These are phyloP conservation scores for Antrozous pallidus DNA, from an alignment of 2,797 vertebrate genomes.

Conservation along the genomic window DNA sequence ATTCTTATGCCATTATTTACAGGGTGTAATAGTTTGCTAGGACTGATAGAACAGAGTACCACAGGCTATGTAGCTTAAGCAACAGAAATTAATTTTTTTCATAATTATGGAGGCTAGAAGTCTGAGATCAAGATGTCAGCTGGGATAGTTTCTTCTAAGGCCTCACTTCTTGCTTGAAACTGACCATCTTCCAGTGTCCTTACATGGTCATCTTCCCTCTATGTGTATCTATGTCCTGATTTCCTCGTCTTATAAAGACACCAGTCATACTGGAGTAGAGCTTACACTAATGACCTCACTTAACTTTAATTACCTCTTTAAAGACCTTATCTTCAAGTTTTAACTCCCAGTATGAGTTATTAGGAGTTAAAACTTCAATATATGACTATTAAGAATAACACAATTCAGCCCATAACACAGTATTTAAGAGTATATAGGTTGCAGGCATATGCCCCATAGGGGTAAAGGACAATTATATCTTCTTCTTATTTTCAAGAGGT, in stretches of 20 bases:
- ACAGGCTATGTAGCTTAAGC: neutral
- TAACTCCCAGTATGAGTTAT: no score
- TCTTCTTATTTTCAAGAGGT: conserved; percentile 36
- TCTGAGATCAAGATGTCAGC: neutral
- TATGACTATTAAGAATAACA: neutral
- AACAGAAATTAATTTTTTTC: neutral
- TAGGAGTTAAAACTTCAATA: neutral
- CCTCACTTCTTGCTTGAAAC: neutral
- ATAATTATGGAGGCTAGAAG: neutral
- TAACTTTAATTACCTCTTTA: neutral
- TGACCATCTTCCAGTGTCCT: neutral
- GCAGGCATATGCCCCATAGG: neutral
- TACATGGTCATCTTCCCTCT: neutral
- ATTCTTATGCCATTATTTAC: neutral
- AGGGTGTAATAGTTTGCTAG: neutral
- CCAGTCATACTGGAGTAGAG: neutral
- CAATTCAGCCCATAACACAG: neutral
- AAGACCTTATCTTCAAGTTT: neutral
- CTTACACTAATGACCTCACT: neutral
- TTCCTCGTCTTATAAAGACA: neutral
- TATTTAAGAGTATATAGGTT: neutral
- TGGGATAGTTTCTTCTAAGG: neutral
- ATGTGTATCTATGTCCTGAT: neutral
- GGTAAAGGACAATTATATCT: neutral
- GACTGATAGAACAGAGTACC: neutral